Conservation (phyloP, 37 sponge, comb jelly and placozoan species). For the Eunapius fragilis region DNA sequence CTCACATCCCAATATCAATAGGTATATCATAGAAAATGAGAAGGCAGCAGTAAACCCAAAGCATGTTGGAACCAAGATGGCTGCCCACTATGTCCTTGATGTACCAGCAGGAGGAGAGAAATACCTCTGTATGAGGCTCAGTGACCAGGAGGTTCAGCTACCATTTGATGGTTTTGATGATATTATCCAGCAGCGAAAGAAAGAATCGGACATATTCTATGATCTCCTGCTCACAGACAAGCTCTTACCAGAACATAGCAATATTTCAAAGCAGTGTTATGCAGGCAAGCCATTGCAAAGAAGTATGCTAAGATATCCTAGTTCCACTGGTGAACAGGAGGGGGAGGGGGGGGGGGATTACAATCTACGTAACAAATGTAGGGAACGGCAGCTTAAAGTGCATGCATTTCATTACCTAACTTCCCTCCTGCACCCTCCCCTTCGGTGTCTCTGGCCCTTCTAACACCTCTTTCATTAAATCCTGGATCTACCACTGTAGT, state of each 20-base stretch:
- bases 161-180: conserved; percentile 42
- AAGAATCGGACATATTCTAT: conserved; percentile 88
- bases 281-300: conserved; percentile 61
- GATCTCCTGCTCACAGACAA: conserved; percentile 19
- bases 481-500: too few relatives aligned
- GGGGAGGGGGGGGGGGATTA: too few relatives aligned
- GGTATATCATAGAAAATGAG: conserved; percentile 75
- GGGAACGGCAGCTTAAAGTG: too few relatives aligned
- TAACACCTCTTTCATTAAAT: too few relatives aligned
- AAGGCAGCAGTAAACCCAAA: conserved; percentile 77
- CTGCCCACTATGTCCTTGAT: conserved; percentile 73
- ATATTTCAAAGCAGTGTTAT: conserved; percentile 86
- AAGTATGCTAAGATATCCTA: too few relatives aligned
- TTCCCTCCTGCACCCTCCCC: too few relatives aligned
- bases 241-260: conserved; percentile 47
- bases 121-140: conserved; percentile 65
- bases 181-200: conserved; percentile 54
- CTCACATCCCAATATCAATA: background rate
- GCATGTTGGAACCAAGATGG: conserved; percentile 80
- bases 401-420: too few relatives aligned
- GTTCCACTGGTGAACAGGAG: too few relatives aligned
- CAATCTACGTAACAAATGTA: too few relatives aligned
- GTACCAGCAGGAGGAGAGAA: conserved; percentile 63
- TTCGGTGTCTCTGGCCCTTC: too few relatives aligned
- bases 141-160: conserved; percentile 25